Evolutionary conservation across 2,113 vertebrate species (phyloP).

Genomic region (Phocoena phocoena): DNA sequence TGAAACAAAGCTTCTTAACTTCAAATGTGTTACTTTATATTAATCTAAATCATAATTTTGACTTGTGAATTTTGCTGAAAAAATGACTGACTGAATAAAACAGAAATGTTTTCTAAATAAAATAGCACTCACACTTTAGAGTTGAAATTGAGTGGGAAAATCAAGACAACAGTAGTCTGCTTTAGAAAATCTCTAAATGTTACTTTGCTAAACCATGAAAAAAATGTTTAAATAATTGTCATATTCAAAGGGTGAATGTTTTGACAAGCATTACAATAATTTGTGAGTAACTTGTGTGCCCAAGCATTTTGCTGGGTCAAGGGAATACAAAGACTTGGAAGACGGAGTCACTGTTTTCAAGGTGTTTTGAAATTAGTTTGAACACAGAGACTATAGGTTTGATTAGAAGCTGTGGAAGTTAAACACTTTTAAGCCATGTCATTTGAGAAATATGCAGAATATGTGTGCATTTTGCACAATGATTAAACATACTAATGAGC

Average conservation of each 20-base stretch:
- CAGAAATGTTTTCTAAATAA: slow-evolving; percentile 48
- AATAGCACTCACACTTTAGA: background rate
- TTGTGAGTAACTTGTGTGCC: background rate
- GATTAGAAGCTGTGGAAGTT: background rate
- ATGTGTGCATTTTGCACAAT: background rate
- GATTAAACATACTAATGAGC: background rate
- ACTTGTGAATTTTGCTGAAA: background rate
- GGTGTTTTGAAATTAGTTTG: background rate
- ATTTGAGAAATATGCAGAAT: background rate
- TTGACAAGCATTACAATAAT: background rate
- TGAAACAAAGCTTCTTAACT: slow-evolving; percentile 21
- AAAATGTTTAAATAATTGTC: slow-evolving; percentile 23
- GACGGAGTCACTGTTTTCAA: background rate
- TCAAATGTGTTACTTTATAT: slow-evolving; percentile 15
- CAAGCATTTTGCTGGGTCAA: background rate
- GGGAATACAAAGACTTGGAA: background rate
- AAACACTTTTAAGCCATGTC: background rate
- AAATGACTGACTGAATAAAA: slow-evolving; percentile 5
- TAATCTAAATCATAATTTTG: background rate
- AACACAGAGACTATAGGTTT: background rate
- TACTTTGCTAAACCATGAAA: slow-evolving; percentile 11
- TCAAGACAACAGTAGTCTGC: background rate
- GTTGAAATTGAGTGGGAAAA: slow-evolving; percentile 52
- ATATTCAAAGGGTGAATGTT: background rate
- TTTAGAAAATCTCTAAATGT: slow-evolving; percentile 50